These are phyloP conservation scores for Hystrix cristata DNA, from an alignment of 2,113 vertebrate species.

Conservation along the genomic window DNA sequence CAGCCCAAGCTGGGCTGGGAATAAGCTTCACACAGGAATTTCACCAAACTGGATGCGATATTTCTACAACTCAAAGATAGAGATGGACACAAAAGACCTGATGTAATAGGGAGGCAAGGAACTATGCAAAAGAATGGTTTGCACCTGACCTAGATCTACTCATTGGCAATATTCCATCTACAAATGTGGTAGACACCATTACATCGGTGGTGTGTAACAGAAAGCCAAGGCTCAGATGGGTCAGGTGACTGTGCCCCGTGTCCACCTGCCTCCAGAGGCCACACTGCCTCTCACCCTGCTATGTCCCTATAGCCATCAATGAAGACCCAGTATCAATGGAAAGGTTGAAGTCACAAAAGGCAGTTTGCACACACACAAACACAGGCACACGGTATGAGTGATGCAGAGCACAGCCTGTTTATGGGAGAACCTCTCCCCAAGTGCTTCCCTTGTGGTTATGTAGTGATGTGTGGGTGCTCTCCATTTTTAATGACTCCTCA, in stretches of 20 bases:
- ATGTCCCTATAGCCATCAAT: rapidly evolving
- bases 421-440: background rate
- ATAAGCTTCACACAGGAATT: background rate
- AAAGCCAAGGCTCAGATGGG: rapidly evolving
- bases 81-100: background rate
- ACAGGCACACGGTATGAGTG: background rate
- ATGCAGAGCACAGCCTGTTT: background rate
- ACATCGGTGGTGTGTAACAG: background rate
- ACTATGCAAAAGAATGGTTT: background rate
- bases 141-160: rapidly evolving
- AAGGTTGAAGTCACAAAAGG: background rate
- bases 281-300: rapidly evolving
- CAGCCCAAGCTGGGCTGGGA: background rate
- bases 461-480: conserved; percentile 6
- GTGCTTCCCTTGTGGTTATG: conserved; percentile 52
- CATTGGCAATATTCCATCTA: rapidly evolving
- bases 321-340: rapidly evolving
- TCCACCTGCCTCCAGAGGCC: background rate
- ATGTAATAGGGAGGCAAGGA: rapidly evolving
- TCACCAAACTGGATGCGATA: background rate
- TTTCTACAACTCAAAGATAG: background rate
- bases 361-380: rapidly evolving
- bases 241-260: background rate
- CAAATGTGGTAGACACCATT: no score
- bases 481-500: conserved; percentile 57